phyloP scores from a whole-genome alignment of 23 tunicate genomes.

The Halocynthia aurantium region DNA sequence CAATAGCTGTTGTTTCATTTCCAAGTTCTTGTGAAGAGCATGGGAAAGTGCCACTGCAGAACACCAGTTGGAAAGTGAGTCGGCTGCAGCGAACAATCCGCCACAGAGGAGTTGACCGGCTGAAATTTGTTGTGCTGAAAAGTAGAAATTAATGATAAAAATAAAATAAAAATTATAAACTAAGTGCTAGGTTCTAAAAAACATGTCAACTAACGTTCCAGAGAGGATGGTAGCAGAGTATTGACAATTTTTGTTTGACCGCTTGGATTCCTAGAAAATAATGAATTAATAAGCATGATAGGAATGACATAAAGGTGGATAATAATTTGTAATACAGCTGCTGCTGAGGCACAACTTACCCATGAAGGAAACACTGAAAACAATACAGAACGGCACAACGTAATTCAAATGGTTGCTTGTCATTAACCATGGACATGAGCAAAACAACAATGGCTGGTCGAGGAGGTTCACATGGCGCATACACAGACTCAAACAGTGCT shows the following conservation, averaged over 20 bases:
- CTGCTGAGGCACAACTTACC: constrained; percentile 9
- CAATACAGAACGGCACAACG: constrained; percentile 91
- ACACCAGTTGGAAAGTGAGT: constrained; percentile 89
- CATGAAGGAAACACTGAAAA: constrained; percentile 77
- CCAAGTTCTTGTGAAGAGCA: constrained; percentile 50
- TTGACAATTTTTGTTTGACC: constrained; percentile 67
- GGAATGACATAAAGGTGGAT: not conserved
- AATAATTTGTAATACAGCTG: not conserved
- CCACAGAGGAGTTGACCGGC: constrained; percentile 92
- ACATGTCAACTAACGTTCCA: constrained; percentile 39
- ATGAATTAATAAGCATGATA: not conserved
- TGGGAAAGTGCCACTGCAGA: constrained; percentile 91
- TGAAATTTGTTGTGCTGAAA: constrained; percentile 69
- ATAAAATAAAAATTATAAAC: too few species aligned
- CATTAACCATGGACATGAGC: constrained; percentile 95
- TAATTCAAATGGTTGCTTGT: constrained; percentile 77
- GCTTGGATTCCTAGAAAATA: constrained; percentile 27
- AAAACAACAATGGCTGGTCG: constrained; percentile 90
- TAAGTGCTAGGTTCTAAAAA: too few species aligned
- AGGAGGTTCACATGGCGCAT: constrained; percentile 97
- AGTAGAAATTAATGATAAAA: not conserved
- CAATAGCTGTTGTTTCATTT: constrained; percentile 57
- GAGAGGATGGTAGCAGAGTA: constrained; percentile 81
- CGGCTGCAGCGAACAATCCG: constrained; percentile 82
- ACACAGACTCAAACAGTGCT: constrained; percentile 46